Conservation (phyloP, 2,888 invertebrate genomes). For the Amblyjoppa fuscipennis region DNA sequence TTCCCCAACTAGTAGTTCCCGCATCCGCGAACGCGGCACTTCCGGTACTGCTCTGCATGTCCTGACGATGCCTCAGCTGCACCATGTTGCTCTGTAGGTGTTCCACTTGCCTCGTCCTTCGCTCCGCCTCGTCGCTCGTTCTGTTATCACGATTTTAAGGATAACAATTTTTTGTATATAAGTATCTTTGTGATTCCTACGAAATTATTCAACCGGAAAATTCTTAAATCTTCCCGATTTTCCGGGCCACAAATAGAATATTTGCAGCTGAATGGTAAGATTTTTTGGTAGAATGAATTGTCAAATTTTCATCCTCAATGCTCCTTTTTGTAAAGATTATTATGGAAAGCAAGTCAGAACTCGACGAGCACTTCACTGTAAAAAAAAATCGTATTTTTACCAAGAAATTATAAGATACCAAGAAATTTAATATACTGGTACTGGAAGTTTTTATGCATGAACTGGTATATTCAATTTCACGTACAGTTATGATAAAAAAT, state of each 20-base stretch:
- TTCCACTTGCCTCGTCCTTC: constrained; percentile 88
- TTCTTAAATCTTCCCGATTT: not conserved
- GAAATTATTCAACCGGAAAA: not conserved
- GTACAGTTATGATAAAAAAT: no score
- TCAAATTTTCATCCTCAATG: no score
- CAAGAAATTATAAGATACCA: no score
- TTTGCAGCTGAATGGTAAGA: not conserved
- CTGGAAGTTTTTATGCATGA: no score
- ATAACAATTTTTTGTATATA: not conserved
- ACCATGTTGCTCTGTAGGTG: constrained; percentile 87
- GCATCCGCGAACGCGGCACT: constrained; percentile 84
- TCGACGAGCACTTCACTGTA: no score
- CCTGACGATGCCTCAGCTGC: constrained; percentile 87
- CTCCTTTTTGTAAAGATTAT: no score
- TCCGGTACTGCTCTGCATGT: constrained; percentile 81
- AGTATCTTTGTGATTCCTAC: not conserved
- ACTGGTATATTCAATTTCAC: no score
- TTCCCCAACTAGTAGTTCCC: constrained; percentile 85
- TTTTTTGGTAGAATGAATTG: no score
- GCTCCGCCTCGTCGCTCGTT: constrained; percentile 88
- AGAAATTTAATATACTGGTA: no score
- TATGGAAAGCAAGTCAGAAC: no score
- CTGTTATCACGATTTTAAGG: constrained; percentile 82
- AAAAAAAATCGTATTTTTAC: no score
- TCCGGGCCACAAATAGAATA: not conserved